These are phyloP conservation scores for Lycia hirtaria DNA, from an alignment of 2,888 invertebrate genomes.

Conservation along the genomic window DNA sequence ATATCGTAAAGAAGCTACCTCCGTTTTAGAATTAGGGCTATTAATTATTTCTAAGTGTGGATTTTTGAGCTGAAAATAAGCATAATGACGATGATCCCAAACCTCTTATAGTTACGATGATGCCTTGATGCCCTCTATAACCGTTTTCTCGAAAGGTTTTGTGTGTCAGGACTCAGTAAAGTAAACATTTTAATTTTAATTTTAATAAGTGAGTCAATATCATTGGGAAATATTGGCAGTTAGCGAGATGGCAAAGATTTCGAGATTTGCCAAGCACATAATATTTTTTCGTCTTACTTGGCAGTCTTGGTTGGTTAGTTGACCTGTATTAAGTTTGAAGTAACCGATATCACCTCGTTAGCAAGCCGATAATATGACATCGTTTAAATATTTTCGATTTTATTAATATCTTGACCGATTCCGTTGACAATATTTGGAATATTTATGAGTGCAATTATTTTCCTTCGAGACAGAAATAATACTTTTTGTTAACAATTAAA, in stretches of 20 bases:
- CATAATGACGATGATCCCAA: neutral
- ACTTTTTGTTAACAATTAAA: no score
- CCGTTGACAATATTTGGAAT: neutral
- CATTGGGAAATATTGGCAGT: constrained; percentile 2
- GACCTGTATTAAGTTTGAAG: constrained; percentile 10
- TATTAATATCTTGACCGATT: neutral
- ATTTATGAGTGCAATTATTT: neutral
- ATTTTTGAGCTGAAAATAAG: neutral
- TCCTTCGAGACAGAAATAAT: no score
- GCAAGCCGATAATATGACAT: neutral
- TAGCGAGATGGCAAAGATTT: constrained; percentile 6
- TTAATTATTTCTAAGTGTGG: constrained; percentile 1
- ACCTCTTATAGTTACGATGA: neutral
- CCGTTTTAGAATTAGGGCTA: neutral
- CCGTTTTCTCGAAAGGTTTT: constrained; percentile 19
- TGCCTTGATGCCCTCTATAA: constrained; percentile 9
- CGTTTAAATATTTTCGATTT: neutral
- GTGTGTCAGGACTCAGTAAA: constrained; percentile 13
- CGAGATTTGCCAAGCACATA: constrained; percentile 8
- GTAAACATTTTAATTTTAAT: constrained; percentile 11
- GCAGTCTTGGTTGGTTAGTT: constrained; percentile 9
- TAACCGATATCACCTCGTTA: constrained; percentile 8
- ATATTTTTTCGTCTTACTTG: constrained; percentile 1
- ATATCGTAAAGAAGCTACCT: constrained; percentile 3
- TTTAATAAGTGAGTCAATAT: constrained; percentile 14